Percentiles rank a stretch among this genome's conserved stretches.
phyloP scores from a whole-genome alignment of 2,888 invertebrate genomes.

The Epinotia bilunana region DNA sequence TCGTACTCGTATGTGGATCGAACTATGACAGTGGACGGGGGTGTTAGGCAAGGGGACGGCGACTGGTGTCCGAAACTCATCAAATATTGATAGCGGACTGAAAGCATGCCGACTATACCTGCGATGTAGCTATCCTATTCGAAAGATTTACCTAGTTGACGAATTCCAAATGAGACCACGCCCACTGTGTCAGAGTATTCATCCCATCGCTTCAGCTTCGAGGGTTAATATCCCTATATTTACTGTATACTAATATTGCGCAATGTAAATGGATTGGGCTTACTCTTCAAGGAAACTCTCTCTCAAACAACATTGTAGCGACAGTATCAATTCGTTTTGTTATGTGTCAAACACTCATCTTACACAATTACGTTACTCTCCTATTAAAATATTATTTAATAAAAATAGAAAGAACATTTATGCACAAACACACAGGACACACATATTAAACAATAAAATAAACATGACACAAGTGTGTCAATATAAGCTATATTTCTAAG shows the following conservation, averaged over 20 bases:
- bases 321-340: background rate
- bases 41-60: constrained; percentile 46
- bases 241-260: constrained; percentile 5
- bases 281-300: background rate
- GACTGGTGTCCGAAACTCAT: constrained; percentile 73
- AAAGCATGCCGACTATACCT: constrained; percentile 62
- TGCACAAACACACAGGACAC: too few relatives aligned
- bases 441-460: too few relatives aligned
- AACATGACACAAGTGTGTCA: too few relatives aligned
- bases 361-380: background rate
- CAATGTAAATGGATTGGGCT: background rate
- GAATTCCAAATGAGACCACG: constrained; percentile 66
- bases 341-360: background rate
- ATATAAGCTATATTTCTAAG: background rate
- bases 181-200: constrained; percentile 46
- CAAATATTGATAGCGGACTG: constrained; percentile 76
- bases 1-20: constrained; percentile 15
- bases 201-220: background rate
- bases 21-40: constrained; percentile 36
- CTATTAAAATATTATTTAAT: background rate
- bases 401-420: too few relatives aligned
- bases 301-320: background rate
- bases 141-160: constrained; percentile 60
- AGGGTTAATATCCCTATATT: background rate
- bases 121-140: constrained; percentile 49